A percentile compares a stretch with the other conserved stretches of the same genome.
phyloP scores from a whole-genome alignment of 35 echinoderm and acorn worm species.

The Lytechinus variegatus region DNA sequence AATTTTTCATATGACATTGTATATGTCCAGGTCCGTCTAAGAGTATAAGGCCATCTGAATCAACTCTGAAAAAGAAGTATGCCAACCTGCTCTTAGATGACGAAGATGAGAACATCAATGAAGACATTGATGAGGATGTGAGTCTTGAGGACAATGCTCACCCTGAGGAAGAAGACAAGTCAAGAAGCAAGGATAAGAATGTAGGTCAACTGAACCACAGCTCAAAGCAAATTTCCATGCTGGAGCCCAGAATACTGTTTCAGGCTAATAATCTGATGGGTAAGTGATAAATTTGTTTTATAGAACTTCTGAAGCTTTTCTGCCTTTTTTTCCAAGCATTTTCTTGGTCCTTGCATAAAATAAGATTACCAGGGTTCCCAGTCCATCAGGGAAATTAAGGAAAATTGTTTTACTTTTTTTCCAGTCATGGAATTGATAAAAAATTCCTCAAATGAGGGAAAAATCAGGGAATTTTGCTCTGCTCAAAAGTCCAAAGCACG shows the following conservation, averaged over 20 bases:
- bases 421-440: no score
- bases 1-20: neutral
- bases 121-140: neutral
- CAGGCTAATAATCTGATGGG: neutral
- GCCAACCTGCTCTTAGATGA: neutral
- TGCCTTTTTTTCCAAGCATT: neutral
- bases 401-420: no score
- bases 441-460: no score
- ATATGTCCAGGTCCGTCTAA: neutral
- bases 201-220: neutral
- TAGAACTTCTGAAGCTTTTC: neutral
- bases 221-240: neutral
- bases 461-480: no score
- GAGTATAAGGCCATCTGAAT: neutral
- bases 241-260: constrained; percentile 3
- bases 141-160: no score
- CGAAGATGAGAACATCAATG: neutral
- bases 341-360: neutral
- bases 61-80: constrained; percentile 4
- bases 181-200: neutral
- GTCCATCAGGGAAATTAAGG: no score
- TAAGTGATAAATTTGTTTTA: neutral
- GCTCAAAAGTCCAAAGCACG: no score
- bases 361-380: no score
- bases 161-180: no score